These are phyloP conservation scores for Helicoverpa armigera DNA, from an alignment of 1,140 invertebrate species.

Conservation along the genomic window DNA sequence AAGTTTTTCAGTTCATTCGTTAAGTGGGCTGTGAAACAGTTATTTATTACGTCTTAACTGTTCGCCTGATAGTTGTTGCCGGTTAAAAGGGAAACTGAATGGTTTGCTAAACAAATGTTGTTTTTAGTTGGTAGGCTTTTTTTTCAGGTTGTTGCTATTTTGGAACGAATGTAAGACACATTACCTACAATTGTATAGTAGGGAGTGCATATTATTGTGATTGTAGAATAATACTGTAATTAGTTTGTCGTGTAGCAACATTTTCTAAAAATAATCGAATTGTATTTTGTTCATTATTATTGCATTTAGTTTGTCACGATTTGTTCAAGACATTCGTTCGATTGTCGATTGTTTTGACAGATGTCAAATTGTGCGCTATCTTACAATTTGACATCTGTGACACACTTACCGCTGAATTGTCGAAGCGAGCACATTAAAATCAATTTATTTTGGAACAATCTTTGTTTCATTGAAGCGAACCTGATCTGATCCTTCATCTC, in stretches of 20 bases:
- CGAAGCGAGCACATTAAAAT: no score
- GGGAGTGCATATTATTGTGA: not conserved
- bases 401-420: no score
- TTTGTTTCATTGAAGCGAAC: not conserved
- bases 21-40: slow-evolving; percentile 79
- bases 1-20: slow-evolving; percentile 84
- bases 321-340: not conserved
- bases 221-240: not conserved
- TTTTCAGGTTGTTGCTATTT: no score
- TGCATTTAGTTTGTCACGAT: no score
- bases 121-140: no score
- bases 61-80: slow-evolving; percentile 70
- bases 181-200: no score
- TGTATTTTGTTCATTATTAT: no score
- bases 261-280: no score
- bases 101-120: slow-evolving; percentile 40
- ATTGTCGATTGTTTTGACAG: not conserved
- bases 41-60: slow-evolving; percentile 76
- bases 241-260: not conserved
- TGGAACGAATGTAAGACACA: not conserved
- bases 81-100: slow-evolving; percentile 59
- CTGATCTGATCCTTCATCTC: not conserved
- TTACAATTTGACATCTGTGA: no score
- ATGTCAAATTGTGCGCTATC: no score
- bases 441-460: no score